Conservation (phyloP, 2,113 vertebrate species). For the Saguinus midas region DNA sequence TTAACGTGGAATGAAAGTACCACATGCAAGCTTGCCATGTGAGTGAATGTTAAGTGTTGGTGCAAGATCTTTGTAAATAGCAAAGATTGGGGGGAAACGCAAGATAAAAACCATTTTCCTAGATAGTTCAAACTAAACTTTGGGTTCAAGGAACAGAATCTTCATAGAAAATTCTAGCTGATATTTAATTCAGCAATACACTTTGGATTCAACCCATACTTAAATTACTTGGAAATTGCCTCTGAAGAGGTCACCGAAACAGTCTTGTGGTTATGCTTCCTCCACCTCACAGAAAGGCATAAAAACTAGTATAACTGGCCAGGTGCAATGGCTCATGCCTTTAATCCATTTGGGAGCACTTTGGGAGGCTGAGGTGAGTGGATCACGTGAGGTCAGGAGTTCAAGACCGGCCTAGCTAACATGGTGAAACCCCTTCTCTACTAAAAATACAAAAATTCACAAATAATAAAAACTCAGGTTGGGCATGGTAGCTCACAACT, state of each 20-base stretch:
- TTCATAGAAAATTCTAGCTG: constrained; percentile 22
- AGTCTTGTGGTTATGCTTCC: constrained; percentile 11
- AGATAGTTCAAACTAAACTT: constrained; percentile 3
- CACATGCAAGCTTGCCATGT: fast-evolving
- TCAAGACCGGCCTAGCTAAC: too few species aligned
- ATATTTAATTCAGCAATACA: constrained; percentile 7
- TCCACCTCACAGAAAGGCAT: not conserved
- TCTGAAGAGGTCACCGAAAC: constrained; percentile 27
- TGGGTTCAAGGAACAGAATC: constrained; percentile 4
- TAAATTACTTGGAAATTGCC: constrained; percentile 42
- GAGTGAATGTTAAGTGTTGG: not conserved
- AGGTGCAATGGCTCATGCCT: too few species aligned
- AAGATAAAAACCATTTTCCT: not conserved
- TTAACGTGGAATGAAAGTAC: not conserved
- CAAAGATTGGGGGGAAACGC: not conserved
- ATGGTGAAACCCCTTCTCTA: too few species aligned
- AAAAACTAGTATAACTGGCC: not conserved
- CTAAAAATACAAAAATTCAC: too few species aligned
- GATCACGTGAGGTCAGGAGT: too few species aligned
- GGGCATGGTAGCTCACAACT: too few species aligned
- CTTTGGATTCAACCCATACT: not conserved
- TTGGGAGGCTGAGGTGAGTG: too few species aligned
- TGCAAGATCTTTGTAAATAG: not conserved
- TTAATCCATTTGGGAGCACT: too few species aligned
- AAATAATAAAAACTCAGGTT: too few species aligned